Conservation (phyloP, 2,113 vertebrate species). For the Pseudorasbora parva region DNA sequence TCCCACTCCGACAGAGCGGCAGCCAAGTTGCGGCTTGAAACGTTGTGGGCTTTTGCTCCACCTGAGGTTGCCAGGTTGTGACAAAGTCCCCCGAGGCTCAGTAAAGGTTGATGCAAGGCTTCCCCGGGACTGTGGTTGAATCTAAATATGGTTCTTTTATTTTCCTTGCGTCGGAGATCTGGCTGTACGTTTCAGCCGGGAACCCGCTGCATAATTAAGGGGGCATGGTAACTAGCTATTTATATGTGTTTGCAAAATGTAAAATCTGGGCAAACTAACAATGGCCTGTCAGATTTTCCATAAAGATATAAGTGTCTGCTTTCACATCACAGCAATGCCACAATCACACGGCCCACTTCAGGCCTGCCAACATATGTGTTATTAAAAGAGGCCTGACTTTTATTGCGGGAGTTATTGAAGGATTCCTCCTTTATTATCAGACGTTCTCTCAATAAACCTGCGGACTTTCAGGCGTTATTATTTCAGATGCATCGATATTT, state of each 20-base stretch:
- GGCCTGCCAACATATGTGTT: slow-evolving; percentile 33
- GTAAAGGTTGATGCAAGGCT: slow-evolving; percentile 77
- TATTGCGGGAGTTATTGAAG: slow-evolving; percentile 24
- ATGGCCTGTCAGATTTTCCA: slow-evolving; percentile 42
- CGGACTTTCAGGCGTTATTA: not conserved
- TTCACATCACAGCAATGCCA: slow-evolving; percentile 35
- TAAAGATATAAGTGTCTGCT: slow-evolving; percentile 32
- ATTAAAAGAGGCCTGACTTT: slow-evolving; percentile 30
- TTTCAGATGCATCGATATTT: slow-evolving; percentile 32
- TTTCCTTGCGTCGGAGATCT: slow-evolving; percentile 75
- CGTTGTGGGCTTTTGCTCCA: slow-evolving; percentile 85
- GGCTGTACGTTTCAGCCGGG: slow-evolving; percentile 65
- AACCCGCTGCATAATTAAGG: slow-evolving; percentile 57
- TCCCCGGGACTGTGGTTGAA: slow-evolving; percentile 75
- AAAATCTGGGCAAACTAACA: slow-evolving; percentile 49
- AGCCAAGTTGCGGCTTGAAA: slow-evolving; percentile 88
- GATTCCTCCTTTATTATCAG: slow-evolving; percentile 36
- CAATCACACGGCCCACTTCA: slow-evolving; percentile 28
- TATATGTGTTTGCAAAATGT: slow-evolving; percentile 47
- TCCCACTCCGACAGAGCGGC: slow-evolving; percentile 82
- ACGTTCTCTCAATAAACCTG: slow-evolving; percentile 2
- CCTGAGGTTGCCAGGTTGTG: slow-evolving; percentile 92
- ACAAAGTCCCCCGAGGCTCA: slow-evolving; percentile 83
- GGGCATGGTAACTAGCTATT: slow-evolving; percentile 50
- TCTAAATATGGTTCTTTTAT: slow-evolving; percentile 77